A percentile compares a stretch with the other conserved stretches of the same genome.
These are phyloP conservation scores for Melinopterus prodromus DNA, from an alignment of 2,888 invertebrate species.

Conservation along the genomic window DNA sequence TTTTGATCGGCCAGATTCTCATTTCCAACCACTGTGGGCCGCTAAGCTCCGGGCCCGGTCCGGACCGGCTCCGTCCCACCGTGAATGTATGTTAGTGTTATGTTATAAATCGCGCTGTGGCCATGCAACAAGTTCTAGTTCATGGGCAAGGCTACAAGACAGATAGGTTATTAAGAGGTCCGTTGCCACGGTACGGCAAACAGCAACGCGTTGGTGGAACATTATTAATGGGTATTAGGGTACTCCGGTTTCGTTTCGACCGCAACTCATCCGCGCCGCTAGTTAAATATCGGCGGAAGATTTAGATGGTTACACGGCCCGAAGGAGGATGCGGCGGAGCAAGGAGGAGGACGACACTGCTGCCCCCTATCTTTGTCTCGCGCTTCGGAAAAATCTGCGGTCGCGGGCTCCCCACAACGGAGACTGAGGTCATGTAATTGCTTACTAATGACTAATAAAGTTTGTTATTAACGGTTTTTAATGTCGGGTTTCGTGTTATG, in stretches of 20 bases:
- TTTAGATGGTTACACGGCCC: constrained; percentile 35
- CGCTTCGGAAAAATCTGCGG: constrained; percentile 18
- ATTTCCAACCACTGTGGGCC: no score
- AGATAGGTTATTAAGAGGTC: constrained; percentile 57
- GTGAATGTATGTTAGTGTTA: constrained; percentile 47
- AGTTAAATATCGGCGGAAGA: constrained; percentile 39
- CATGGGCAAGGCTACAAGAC: constrained; percentile 49
- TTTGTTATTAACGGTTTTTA: not conserved
- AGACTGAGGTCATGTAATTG: not conserved
- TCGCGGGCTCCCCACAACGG: not conserved
- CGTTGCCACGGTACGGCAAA: constrained; percentile 46
- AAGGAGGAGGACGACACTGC: not conserved
- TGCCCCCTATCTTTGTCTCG: not conserved
- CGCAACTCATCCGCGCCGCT: constrained; percentile 40
- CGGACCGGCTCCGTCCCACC: constrained; percentile 9
- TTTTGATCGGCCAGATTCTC: no score
- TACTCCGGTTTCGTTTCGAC: constrained; percentile 39
- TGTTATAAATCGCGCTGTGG: constrained; percentile 48
- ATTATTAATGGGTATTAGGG: constrained; percentile 58
- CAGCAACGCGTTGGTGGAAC: constrained; percentile 56
- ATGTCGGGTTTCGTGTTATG: not conserved
- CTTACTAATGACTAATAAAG: not conserved
- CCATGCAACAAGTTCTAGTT: constrained; percentile 47
- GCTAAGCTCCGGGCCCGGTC: no score
- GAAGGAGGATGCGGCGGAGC: not conserved